Conservation (phyloP, 2,888 invertebrate genomes). For the Drosophila histrio region DNA sequence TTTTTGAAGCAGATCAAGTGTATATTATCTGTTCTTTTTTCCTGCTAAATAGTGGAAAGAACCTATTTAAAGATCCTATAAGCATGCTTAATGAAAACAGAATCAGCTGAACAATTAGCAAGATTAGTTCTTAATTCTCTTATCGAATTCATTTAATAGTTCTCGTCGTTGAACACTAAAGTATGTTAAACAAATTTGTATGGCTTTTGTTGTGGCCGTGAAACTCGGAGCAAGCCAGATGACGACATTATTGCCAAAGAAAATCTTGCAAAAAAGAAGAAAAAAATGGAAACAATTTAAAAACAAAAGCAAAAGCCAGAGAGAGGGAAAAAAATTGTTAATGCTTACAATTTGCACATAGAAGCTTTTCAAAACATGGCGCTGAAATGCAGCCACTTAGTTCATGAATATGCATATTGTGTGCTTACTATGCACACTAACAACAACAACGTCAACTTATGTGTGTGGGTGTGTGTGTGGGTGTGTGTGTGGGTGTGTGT, state of each 20-base stretch:
- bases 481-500: conserved; percentile 1
- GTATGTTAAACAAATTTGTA: neutral
- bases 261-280: neutral
- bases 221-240: neutral
- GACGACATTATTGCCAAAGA: neutral
- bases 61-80: neutral
- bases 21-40: too few relatives aligned
- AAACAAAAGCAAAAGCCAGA: neutral
- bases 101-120: neutral
- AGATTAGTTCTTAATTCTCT: neutral
- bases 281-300: neutral
- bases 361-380: conserved; percentile 52
- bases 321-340: conserved; percentile 18
- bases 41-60: too few relatives aligned
- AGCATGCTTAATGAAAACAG: neutral
- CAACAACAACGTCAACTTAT: conserved; percentile 19
- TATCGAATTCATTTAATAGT: too few relatives aligned
- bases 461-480: conserved; percentile 12
- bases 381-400: conserved; percentile 61
- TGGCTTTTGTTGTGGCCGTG: neutral
- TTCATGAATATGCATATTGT: conserved; percentile 70
- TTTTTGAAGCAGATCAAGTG: too few relatives aligned
- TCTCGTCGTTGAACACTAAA: too few relatives aligned
- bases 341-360: conserved; percentile 65
- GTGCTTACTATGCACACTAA: conserved; percentile 35